phyloP scores from a whole-genome alignment of 1,140 invertebrate genomes.

The Paraescarpia echinospica region DNA sequence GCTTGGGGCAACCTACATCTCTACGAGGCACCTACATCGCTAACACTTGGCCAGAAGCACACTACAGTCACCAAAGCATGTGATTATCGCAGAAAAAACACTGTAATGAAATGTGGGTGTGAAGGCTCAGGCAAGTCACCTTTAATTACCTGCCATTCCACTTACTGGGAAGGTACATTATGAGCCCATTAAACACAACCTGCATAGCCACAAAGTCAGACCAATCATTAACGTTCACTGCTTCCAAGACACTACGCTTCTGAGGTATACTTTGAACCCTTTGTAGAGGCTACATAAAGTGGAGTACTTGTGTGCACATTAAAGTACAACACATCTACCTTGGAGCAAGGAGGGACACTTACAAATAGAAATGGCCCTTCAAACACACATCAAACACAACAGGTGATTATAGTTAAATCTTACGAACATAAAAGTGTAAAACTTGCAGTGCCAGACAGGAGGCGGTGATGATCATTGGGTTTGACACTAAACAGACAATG shows the following conservation, averaged over 20 bases:
- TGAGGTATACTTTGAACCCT: background rate
- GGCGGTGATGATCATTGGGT: background rate
- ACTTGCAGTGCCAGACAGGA: background rate
- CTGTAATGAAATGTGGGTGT: background rate
- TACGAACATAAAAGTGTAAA: background rate
- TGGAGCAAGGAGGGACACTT: background rate
- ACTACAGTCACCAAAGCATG: background rate
- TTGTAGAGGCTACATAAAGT: background rate
- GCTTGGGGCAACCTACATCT: background rate
- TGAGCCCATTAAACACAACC: background rate
- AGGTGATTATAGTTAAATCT: background rate
- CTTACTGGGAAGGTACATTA: background rate
- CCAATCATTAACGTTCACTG: background rate
- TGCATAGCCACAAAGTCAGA: background rate
- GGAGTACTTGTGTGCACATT: background rate
- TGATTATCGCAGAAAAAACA: background rate
- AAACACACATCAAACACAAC: background rate
- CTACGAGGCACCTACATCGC: background rate
- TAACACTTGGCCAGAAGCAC: background rate
- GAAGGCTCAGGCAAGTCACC: background rate
- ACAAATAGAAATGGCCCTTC: background rate
- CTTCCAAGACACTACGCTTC: background rate
- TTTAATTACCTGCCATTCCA: background rate
- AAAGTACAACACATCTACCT: background rate
- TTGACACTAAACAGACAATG: background rate